Base-by-base conservation (phyloP, 2,113 vertebrate species). In the Tragelaphus buxtoni region DNA sequence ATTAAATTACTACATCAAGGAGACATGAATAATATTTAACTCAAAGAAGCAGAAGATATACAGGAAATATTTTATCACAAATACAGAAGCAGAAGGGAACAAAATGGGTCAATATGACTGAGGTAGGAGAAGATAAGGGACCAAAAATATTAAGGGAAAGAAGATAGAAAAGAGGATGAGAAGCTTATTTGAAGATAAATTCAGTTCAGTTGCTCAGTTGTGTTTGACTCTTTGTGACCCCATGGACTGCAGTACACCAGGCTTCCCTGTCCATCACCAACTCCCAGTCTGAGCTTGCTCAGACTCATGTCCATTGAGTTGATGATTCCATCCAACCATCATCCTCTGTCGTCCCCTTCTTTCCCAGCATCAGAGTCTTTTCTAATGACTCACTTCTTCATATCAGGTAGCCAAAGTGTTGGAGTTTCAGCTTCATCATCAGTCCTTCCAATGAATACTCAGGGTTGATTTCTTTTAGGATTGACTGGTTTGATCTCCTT, bases 1-100 rank as follows among this genome's bases (percentile, higher is more conserved):
- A 95, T 96, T 94, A 88, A 93, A 95, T 93, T 76, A 28, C 94
- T 93, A 42, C 10, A 90, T 96, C 47, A 83, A 93, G 56, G 47
- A 94, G 61, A 89, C 32, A 35, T 74, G 39, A 92, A 91, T 95
- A 18, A 65, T 94, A 94, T 95, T 96, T 90, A 77, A 97, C 72
- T 82, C 5, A 92, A 96, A 79, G 51, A 91, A 95, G 81, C 9
- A 84, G 49, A 94, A 51, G 42, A 90, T 39, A 91, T 32, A 60
- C 63, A 89, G 26, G 20, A 53, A 97, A 85, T 80, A 30, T 91
- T 96, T 95, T 86, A 55, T 45, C 32, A 74, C 11, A 77, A 95
- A 85, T 56, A 84, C 9, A 60, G 24, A 20, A 92, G 56, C 1
- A 65, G 12, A 58, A 81, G 2, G 47, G 35, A 81, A 74, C 30